A percentile compares a stretch with the other conserved stretches of the same genome.
Evolutionary conservation across 1,140 invertebrate genomes (phyloP).

Genomic region (Drosophila miranda): DNA sequence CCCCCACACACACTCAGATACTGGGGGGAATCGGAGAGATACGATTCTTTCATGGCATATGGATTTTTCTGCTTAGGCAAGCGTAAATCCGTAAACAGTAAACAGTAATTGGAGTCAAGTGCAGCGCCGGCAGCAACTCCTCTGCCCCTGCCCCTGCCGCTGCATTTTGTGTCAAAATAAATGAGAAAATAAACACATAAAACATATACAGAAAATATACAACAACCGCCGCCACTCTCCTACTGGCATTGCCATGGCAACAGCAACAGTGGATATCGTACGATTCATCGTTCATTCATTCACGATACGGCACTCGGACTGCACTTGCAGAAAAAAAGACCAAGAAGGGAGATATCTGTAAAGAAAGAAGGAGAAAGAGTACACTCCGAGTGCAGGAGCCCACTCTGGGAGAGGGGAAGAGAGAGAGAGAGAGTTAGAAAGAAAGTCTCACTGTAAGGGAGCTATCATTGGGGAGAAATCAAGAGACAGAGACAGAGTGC

Average conservation of each 20-base stretch:
- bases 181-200: slow-evolving; percentile 21
- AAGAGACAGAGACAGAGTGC: too few relatives aligned
- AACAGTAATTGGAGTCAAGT: slow-evolving; percentile 75
- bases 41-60: slow-evolving; percentile 17
- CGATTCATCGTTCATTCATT: slow-evolving; percentile 37
- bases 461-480: too few relatives aligned
- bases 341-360: not conserved
- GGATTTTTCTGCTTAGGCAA: slow-evolving; percentile 71
- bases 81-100: slow-evolving; percentile 75
- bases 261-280: slow-evolving; percentile 1
- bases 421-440: too few relatives aligned
- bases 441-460: too few relatives aligned
- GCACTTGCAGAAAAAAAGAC: too few relatives aligned
- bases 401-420: too few relatives aligned
- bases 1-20: not conserved
- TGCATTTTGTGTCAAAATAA: slow-evolving; percentile 11
- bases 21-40: too few relatives aligned
- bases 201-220: slow-evolving; percentile 21
- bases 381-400: too few relatives aligned
- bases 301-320: not conserved
- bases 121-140: slow-evolving; percentile 31
- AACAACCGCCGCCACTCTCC: slow-evolving; percentile 11
- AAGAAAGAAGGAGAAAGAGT: too few relatives aligned
- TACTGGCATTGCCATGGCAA: slow-evolving; percentile 30
- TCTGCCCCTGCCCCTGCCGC: too few relatives aligned